Percentiles rank a stretch among this genome's conserved stretches.
Evolutionary conservation across 2,888 invertebrate species (phyloP).

Genomic region (Xestia xanthographa): DNA sequence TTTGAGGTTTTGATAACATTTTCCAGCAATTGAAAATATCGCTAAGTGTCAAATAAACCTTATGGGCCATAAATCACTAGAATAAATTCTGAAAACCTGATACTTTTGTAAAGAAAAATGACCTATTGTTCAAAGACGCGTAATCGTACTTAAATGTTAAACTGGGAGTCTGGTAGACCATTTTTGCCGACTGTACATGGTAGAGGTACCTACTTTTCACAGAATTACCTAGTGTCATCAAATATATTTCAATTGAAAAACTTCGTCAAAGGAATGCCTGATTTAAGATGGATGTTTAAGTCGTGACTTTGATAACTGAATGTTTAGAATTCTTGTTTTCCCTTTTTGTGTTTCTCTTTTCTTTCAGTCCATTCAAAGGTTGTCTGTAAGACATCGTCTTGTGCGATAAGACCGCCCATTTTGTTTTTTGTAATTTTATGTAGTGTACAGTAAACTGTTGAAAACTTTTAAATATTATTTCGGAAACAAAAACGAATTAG

Average conservation of each 20-base stretch:
- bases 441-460: not conserved
- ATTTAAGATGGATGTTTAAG: slow-evolving; percentile 10
- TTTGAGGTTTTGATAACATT: not conserved
- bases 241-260: slow-evolving; percentile 28
- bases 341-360: not conserved
- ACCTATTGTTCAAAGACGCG: not conserved
- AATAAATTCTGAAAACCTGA: not conserved
- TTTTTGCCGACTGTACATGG: not conserved
- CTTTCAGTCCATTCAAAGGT: not conserved
- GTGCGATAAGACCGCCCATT: not conserved
- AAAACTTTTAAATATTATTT: not conserved
- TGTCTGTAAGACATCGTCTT: not conserved
- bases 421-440: not conserved
- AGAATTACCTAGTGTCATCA: not conserved
- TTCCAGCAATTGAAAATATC: not conserved
- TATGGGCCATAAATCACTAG: not conserved
- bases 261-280: slow-evolving; percentile 42
- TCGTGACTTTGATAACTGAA: slow-evolving; percentile 14
- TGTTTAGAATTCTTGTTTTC: slow-evolving; percentile 8
- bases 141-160: not conserved
- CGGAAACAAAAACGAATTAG: not conserved
- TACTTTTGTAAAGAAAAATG: not conserved
- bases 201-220: slow-evolving; percentile 12
- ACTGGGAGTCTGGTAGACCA: not conserved
- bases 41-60: not conserved